Base-by-base conservation (phyloP, 2,113 vertebrate species). In the Tetrax tetrax region DNA sequence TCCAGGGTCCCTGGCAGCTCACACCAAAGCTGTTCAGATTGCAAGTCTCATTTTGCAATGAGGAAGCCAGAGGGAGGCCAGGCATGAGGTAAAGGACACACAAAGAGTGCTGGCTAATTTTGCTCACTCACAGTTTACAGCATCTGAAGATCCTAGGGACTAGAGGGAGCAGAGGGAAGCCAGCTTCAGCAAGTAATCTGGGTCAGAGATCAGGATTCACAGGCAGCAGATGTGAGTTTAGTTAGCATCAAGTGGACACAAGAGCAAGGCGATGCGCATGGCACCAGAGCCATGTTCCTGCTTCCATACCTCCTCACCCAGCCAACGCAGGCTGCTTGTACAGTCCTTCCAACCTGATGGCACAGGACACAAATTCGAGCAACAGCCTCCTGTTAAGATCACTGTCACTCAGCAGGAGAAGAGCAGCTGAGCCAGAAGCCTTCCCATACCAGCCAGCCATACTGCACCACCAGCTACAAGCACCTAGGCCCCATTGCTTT, bases 211-310 rank as follows among this genome's bases (percentile, higher is more conserved):
- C 43, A 53, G 35, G 43, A 35, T 43, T 75, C 57, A 35, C 64
- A 78, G 35, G 23, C 48, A 78, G 27, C 18, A 51, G 63, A 4
- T 1, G 1, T 1, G 0, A 0, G 14, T 66, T 19, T 24, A 59
- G 54, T 8, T 66, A 25, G 53, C 65, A 64, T 54, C 71, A 69
- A 0, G 22, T 8, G 7, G 23, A 12, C 4, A 4, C 18, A 4
- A 12, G 35, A 83, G 7, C 38, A 64, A 17, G 3, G 45, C 70
- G 41, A 19, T 13, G 18, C 29, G 11, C 43, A 51, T 7, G 22
- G 18, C 53, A 50, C 48, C 41, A 59, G 29, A 38, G 48, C 38
- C 25, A 0, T 4, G 4, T 21, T 72, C 25, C 38, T 79, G 3
- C 0, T 64, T 53, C 57, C 66, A 29, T 15, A 23, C 15, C 23